Evolutionary conservation across 2,888 invertebrate genomes (phyloP).

Genomic region (Oxyteleia sp.): DNA sequence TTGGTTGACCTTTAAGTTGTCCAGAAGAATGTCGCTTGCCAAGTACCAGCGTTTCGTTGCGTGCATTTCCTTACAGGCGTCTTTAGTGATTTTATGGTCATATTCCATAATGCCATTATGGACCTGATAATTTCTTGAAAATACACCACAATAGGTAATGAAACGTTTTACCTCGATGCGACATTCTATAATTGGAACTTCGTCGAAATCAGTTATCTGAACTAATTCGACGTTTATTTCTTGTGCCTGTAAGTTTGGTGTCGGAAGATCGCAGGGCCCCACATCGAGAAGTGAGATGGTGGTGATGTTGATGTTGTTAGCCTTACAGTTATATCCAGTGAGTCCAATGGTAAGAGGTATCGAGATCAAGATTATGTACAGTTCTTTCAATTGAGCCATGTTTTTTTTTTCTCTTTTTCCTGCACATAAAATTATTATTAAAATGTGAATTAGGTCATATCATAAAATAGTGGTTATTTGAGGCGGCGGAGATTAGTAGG

Average conservation of each 20-base stretch:
- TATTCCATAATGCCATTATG: background rate
- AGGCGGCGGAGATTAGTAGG: too few species aligned
- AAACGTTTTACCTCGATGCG: background rate
- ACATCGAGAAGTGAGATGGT: background rate
- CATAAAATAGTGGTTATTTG: too few species aligned
- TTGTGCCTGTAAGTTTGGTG: background rate
- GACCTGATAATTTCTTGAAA: background rate
- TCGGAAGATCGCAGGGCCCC: background rate
- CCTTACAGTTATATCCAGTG: background rate
- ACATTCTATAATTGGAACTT: background rate
- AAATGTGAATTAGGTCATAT: too few species aligned
- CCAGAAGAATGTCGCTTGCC: background rate
- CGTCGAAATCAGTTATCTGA: background rate
- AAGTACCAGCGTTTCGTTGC: background rate
- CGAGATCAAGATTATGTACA: too few species aligned
- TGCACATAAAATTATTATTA: too few species aligned
- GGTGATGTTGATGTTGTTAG: slow-evolving; percentile 1
- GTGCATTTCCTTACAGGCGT: background rate
- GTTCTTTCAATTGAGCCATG: too few species aligned
- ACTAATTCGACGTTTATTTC: background rate
- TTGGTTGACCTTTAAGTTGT: background rate
- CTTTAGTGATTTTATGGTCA: background rate
- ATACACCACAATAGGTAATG: background rate
- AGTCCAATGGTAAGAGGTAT: too few species aligned
- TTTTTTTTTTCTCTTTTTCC: too few species aligned